A percentile compares a stretch with the other conserved stretches of the same genome.
These are phyloP conservation scores for Stenichneumon culpator DNA, from an alignment of 2,888 invertebrate species.

Conservation along the genomic window DNA sequence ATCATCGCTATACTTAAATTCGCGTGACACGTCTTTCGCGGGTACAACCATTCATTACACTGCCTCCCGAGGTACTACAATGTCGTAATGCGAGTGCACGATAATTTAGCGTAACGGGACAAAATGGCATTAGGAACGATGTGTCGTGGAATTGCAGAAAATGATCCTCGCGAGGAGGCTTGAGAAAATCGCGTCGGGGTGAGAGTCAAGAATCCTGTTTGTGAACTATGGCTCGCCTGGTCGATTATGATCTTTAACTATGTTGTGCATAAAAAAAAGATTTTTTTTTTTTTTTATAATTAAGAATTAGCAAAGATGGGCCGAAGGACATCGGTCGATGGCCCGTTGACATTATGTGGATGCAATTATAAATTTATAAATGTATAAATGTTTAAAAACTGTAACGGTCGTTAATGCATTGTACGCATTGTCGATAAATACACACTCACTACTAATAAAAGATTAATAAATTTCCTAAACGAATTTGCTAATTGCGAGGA, in stretches of 20 bases:
- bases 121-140: slow-evolving; percentile 23
- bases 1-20: slow-evolving; percentile 22
- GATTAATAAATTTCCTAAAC: neutral
- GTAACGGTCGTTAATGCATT: too few relatives aligned
- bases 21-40: slow-evolving; percentile 26
- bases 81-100: slow-evolving; percentile 28
- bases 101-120: slow-evolving; percentile 53
- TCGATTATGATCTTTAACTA: neutral
- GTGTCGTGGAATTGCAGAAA: slow-evolving; percentile 6
- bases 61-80: neutral
- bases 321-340: too few relatives aligned
- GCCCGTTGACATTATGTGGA: too few relatives aligned
- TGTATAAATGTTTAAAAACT: too few relatives aligned
- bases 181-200: slow-evolving; percentile 3
- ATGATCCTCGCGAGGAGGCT: neutral
- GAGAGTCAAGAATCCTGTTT: neutral
- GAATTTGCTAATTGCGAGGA: neutral
- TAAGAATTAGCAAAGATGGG: too few relatives aligned
- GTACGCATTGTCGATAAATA: too few relatives aligned
- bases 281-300: too few relatives aligned
- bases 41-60: slow-evolving; percentile 14
- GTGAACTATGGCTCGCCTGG: neutral
- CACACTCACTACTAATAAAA: too few relatives aligned
- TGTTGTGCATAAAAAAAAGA: neutral
- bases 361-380: too few relatives aligned